These are phyloP conservation scores for Drosophila aff. DNA, from an alignment of 1,140 invertebrate genomes.

Conservation along the genomic window DNA sequence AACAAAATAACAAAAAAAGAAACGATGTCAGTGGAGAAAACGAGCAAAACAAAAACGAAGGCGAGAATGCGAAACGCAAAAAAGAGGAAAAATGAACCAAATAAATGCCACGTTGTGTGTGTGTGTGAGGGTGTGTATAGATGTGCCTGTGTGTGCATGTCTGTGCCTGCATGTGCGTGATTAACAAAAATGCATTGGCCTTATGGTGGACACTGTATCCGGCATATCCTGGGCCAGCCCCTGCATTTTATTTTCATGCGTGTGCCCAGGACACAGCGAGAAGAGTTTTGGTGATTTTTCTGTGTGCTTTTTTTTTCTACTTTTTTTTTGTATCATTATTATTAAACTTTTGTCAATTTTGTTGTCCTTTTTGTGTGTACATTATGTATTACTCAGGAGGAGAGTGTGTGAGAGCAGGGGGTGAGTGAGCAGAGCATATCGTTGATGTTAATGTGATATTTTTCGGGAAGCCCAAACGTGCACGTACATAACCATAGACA, in stretches of 20 bases:
- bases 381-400: conserved; percentile 29
- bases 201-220: conserved; percentile 57
- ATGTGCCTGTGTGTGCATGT: conserved; percentile 19
- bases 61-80: conserved; percentile 23
- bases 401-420: neutral
- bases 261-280: conserved; percentile 25
- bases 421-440: conserved; percentile 21
- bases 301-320: conserved; percentile 1
- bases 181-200: conserved; percentile 78
- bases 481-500: conserved; percentile 40
- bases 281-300: conserved; percentile 65
- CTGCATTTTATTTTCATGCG: conserved; percentile 78
- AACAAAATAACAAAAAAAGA: conserved; percentile 62
- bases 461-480: conserved; percentile 26
- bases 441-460: conserved; percentile 70
- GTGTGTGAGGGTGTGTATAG: neutral
- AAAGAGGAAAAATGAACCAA: conserved; percentile 77
- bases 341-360: conserved; percentile 47
- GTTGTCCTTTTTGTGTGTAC: conserved; percentile 37
- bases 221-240: neutral
- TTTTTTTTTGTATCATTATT: conserved; percentile 38
- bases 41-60: conserved; percentile 76
- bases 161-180: conserved; percentile 35
- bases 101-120: conserved; percentile 42
- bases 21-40: conserved; percentile 81